Base-by-base conservation (phyloP, 1,140 invertebrate genomes). In the Hylaeus volcanicus region DNA sequence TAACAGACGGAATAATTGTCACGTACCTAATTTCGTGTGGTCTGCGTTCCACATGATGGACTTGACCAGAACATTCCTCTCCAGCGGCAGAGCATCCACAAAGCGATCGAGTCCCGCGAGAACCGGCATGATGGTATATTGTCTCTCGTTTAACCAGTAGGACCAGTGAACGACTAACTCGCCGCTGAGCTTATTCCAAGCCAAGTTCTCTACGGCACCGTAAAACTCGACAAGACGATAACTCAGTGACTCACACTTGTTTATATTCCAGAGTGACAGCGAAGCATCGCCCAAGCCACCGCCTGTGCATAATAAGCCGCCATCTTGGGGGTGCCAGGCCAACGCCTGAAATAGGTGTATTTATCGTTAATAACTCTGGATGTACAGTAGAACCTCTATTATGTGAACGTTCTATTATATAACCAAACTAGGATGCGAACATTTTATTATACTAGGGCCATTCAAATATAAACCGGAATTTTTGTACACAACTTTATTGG, bases 131-230 rank as follows among this genome's bases (percentile, higher is more conserved):
- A 86, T 74, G 2, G 72, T 81, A 41, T 48, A 73, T 65, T 75
- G 56, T 3, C 48, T 75, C 1, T 74, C 41, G 1, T 66, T 72
- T 4, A 83, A 75, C 6, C 56, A 69, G 45, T 88, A 88, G 8
- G 80, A 86, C 90, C 91, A 92, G 5, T 89, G 82, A 5, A 92
- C 91, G n/a, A 91, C 70, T 58, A 92, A 63, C 66, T 92, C 91
- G 6, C 86, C 90, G 53, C 87, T 92, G 2, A 85, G 68, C 56
- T 91, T 91, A 63, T 92, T 92, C 88, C 91, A 92, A 6, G 74
- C 68, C 39, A 92, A 41, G 55, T 85, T 80, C 43, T 89, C 79
- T 39, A 91, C 84, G 4, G 65, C n/a, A 58, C 88, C 87, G 11
- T 73, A 1, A 6, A 88, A 89, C 0, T 83, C 51, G 5, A 88